Evolutionary conservation across 2,888 invertebrate genomes (phyloP), one percentile per base, ranked within the genome.

Genomic region (Platerodrilus igneus): DNA sequence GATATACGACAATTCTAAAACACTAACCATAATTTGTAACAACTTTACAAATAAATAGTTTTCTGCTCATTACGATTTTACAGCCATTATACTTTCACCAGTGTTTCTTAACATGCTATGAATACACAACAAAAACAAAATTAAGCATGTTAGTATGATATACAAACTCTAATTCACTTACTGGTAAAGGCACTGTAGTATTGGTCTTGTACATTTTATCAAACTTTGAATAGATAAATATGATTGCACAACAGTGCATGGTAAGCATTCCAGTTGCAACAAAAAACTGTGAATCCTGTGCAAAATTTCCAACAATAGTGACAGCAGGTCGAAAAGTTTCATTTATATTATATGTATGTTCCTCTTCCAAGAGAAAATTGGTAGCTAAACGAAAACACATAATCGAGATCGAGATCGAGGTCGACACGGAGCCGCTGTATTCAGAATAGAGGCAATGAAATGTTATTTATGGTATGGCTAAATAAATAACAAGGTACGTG

Each of bases 201-300:
- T 72, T 70, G 34, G 59, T 67, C 49, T 68, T 68, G 51, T 74
- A 74, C 38, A 66, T 50, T 39, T 67, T 62, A 57, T 72, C 72
- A 47, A 69, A 65, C 47, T 71, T 63, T 4, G 62, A 52, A 53
- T 75, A 75, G 20, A 74, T 59, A 63, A 75, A 50, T 68, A 71
- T 60, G 69, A 76, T 58, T 63, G 70, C 60, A 68, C 72, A 42
- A 31, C 66, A 60, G 55, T 76, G 79, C 63, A 83, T 73, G n/a
- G 80, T 74, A 31, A 83, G 64, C 18, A 82, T 79, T 19, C 83
- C 82, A 41, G 81, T 77, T 35, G 80, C 76, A 23, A 83, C 82
- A 63, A 79, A 84, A 68, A 83, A 85, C 66, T 76, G 72, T 1
- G 80, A 71, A 64, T 76, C 76, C 21, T 74, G 73, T 21, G 75